Evolutionary conservation across 2,113 vertebrate species (phyloP), one percentile per base, ranked within the genome.

Genomic region (Mormyrus lacerda): DNA sequence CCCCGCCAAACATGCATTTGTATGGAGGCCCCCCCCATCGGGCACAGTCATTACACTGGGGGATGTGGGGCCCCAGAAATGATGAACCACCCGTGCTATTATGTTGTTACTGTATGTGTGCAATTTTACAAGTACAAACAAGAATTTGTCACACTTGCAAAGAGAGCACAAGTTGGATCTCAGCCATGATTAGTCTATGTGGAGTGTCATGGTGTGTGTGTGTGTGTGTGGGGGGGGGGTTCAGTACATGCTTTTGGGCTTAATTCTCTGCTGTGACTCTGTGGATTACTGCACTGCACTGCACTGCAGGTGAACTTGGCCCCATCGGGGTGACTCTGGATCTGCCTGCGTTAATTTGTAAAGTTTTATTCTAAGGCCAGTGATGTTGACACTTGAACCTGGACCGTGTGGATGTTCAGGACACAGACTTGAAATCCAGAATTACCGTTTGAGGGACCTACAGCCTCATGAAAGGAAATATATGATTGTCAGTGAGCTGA

Each of bases 221-320:
- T n/a, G n/a, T n/a, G n/a, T n/a, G n/a, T n/a, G n/a, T n/a, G n/a
- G 31, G 24, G 21, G 42, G 55, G 1, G 7, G 51, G 19, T 5
- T 39, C 31, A 58, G 24, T 65, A 2, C 4, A 7, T 21, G 35
- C 21, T 11, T 24, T 50, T 89, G 44, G 13, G 13, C 88, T 58
- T 84, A 83, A 89, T 58, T 35, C 76, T 39, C 51, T 84, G 88
- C 88, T 85, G 50, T 89, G 79, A 89, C 79, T 15, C 76, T 42
- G 50, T n/a, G 79, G 50, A 89, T 89, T 84, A 85, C 51, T 13
- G 35, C 15, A 48, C 48, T 42, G 35, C 15, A 48, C 48, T 42
- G 27, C 31, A 31, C 39, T 44, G 51, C 88, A 84, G 10, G 39
- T 58, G 51, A 51, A 31, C 79, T 42, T 61, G 21, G 19, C 11